Conservation (phyloP, 1,140 invertebrate species). For the Drosophila mauritiana region DNA sequence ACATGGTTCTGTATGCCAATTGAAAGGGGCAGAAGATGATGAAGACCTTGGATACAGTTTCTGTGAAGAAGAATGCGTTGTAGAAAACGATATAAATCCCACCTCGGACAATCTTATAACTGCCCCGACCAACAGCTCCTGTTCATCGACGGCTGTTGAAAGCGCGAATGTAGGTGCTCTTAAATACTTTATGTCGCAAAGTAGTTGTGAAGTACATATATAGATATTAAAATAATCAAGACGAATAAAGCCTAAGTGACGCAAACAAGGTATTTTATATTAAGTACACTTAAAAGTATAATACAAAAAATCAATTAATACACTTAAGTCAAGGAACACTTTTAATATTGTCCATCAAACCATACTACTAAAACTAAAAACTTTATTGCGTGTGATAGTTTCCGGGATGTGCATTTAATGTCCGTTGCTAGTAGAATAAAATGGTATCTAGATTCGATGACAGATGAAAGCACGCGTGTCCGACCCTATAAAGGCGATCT, state of each 20-base stretch:
- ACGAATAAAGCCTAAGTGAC: slow-evolving; percentile 55
- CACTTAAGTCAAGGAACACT: not conserved
- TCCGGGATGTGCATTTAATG: too few species aligned
- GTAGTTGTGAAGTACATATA: slow-evolving; percentile 72
- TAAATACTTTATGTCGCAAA: slow-evolving; percentile 67
- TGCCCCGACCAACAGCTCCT: not conserved
- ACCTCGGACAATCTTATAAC: slow-evolving; percentile 15
- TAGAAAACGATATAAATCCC: slow-evolving; percentile 21
- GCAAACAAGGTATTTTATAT: slow-evolving; percentile 69
- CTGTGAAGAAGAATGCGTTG: slow-evolving; percentile 68
- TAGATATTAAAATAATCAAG: slow-evolving; percentile 38
- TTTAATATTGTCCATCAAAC: not conserved
- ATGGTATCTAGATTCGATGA: too few species aligned
- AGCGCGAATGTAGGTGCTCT: slow-evolving; percentile 55
- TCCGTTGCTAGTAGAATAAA: too few species aligned
- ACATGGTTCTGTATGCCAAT: not conserved
- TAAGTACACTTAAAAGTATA: slow-evolving; percentile 38
- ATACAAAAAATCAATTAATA: not conserved
- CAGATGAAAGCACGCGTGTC: too few species aligned
- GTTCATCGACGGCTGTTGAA: slow-evolving; percentile 33
- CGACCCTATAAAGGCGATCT: too few species aligned
- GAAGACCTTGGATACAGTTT: slow-evolving; percentile 78
- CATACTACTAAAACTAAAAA: not conserved
- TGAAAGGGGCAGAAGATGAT: slow-evolving; percentile 54
- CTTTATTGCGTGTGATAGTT: too few species aligned